Base-by-base conservation (phyloP, 2,797 vertebrate genomes). In the Brotula barbata region DNA sequence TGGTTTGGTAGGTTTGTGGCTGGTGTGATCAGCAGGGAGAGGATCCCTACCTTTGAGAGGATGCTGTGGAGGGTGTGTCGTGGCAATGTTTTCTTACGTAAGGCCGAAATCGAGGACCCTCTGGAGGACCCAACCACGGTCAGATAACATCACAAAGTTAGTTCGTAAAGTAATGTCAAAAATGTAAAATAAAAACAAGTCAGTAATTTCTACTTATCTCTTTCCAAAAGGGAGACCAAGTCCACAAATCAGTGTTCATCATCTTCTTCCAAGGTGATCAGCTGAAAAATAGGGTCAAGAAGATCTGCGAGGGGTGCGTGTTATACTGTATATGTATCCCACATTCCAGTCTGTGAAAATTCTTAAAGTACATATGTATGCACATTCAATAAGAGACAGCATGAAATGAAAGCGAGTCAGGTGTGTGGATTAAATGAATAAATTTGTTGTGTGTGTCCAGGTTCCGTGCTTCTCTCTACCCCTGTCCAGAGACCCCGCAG, bases 41-140 rank as follows among this genome's bases (percentile, higher is more conserved):
- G 96, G 47, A 95, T 99, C 78, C 96, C 95, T 25, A 98, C 93
- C 1, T 99, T 99, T 62, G 96, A 99, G 87, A 90, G 96, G 71
- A 98, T 99, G 96, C 87, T 99, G 78, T 99, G 96, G 96, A 90
- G 96, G 8, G 96, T 99, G 83, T 99, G 96, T 79, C 93, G 96
- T 2, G 96, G 96, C 17, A 99, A 99, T 2, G 96, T 99, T 1
- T 99, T 99, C 88, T 87, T 99, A 78, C 92, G 96, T 9, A 95
- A 98, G 84, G 95, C 96, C 1, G 95, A 97, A 64, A 99, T 99
- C 7, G 96, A 99, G 80, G 97, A 95, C 75, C 96, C 96, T 0
- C 87, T 99, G 85, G 96, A 99, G 88, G 96, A 99, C 65, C 96
- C 96, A 0, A 83, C 93, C 34, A 97, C 95, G 82, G 96, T 98